These are phyloP conservation scores for Serilophus lunatus DNA, from an alignment of 2,113 vertebrate species.

Conservation along the genomic window DNA sequence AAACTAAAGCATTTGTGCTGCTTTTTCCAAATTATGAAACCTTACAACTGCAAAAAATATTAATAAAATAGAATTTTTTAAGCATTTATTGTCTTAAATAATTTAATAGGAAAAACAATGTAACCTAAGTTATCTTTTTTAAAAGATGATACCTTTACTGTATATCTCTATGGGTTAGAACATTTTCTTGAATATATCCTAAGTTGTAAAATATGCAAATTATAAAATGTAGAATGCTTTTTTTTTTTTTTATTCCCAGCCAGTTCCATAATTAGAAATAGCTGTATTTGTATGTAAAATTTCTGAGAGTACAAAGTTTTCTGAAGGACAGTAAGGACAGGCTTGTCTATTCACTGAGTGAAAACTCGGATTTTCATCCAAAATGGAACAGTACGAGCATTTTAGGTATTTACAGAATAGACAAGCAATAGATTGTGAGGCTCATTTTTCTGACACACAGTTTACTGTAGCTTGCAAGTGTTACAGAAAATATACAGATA, in stretches of 20 bases:
- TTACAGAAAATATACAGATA: neutral
- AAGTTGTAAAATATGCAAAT: neutral
- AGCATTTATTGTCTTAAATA: neutral
- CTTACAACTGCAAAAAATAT: neutral
- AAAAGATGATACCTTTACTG: neutral
- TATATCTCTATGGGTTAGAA: neutral
- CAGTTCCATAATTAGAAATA: neutral
- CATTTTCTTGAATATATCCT: neutral
- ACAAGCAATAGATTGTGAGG: neutral
- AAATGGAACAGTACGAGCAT: neutral
- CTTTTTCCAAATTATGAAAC: neutral
- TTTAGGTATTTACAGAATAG: slow-evolving; percentile 12
- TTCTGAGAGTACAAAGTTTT: neutral
- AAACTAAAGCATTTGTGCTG: neutral
- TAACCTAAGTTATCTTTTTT: neutral
- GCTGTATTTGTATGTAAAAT: neutral
- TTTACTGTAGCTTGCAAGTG: neutral
- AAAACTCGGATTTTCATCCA: neutral
- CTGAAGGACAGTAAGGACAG: neutral
- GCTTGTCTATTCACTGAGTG: neutral
- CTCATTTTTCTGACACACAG: neutral
- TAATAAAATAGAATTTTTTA: neutral
- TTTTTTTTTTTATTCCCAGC: neutral
- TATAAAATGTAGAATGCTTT: neutral
- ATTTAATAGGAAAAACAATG: neutral